These are phyloP conservation scores for Globicephala melas DNA, from an alignment of 2,113 vertebrate genomes.

Conservation along the genomic window DNA sequence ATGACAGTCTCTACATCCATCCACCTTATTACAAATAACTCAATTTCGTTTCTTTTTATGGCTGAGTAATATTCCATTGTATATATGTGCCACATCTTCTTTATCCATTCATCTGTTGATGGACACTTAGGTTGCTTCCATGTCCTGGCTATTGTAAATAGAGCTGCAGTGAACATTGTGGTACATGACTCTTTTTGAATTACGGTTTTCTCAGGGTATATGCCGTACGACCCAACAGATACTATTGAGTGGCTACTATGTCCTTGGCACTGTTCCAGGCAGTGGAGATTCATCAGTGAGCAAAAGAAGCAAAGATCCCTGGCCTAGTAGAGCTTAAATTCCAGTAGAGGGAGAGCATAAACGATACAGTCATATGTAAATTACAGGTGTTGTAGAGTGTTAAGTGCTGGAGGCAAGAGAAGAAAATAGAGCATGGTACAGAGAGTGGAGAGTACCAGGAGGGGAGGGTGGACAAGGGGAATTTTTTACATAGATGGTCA, in stretches of 20 bases:
- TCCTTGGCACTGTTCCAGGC: not conserved
- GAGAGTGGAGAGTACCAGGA: not conserved
- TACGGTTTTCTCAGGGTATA: no score
- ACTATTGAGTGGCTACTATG: rapidly evolving
- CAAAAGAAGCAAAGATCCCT: not conserved
- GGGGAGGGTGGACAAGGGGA: not conserved
- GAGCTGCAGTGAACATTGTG: no score
- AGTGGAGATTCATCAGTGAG: not conserved
- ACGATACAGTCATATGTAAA: not conserved
- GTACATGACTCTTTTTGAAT: no score
- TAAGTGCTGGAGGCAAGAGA: not conserved
- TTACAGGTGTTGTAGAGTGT: not conserved
- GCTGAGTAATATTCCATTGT: no score
- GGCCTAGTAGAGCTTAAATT: not conserved
- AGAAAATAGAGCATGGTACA: not conserved
- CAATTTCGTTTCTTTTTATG: no score
- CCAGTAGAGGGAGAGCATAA: not conserved
- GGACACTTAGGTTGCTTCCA: no score
- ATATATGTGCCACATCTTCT: no score
- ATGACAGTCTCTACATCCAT: no score
- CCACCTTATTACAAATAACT: no score
- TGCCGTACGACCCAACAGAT: not conserved
- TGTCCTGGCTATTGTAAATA: no score
- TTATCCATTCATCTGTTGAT: no score
- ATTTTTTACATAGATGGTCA: not conserved